These are phyloP conservation scores for Micromesistius poutassou DNA, from an alignment of 2,797 vertebrate species.

Conservation along the genomic window DNA sequence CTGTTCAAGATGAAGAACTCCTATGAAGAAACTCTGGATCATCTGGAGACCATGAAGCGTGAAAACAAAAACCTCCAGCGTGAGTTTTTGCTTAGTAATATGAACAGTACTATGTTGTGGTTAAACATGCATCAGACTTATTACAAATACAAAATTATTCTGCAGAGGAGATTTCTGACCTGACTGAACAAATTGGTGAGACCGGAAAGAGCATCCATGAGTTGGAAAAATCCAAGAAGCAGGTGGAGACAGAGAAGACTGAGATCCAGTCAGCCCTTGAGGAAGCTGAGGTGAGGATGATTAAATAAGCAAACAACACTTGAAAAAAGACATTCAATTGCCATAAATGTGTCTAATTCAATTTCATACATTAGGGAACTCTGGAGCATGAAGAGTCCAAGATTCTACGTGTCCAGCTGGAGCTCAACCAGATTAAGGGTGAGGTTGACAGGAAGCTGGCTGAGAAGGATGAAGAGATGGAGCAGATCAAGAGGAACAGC, in stretches of 20 bases:
- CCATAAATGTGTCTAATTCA: neutral
- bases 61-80: conserved; percentile 40
- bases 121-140: too few species aligned
- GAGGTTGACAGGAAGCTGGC: conserved; percentile 59
- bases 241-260: too few species aligned
- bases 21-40: too few species aligned
- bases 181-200: conserved; percentile 66
- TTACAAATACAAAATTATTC: neutral
- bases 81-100: conserved; percentile 13
- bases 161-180: conserved; percentile 77
- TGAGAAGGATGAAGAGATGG: conserved; percentile 1
- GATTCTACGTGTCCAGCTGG: too few species aligned
- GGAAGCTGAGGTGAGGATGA: too few species aligned
- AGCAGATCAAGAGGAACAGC: conserved; percentile 2
- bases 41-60: too few species aligned
- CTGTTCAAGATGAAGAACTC: too few species aligned
- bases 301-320: conserved; percentile 16
- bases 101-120: neutral
- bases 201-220: too few species aligned
- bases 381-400: conserved; percentile 28
- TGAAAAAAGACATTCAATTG: neutral
- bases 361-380: conserved; percentile 62
- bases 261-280: too few species aligned
- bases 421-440: too few species aligned
- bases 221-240: too few species aligned